phyloP scores from a whole-genome alignment of 2,113 vertebrate genomes.

The Toxotes chatareus region DNA sequence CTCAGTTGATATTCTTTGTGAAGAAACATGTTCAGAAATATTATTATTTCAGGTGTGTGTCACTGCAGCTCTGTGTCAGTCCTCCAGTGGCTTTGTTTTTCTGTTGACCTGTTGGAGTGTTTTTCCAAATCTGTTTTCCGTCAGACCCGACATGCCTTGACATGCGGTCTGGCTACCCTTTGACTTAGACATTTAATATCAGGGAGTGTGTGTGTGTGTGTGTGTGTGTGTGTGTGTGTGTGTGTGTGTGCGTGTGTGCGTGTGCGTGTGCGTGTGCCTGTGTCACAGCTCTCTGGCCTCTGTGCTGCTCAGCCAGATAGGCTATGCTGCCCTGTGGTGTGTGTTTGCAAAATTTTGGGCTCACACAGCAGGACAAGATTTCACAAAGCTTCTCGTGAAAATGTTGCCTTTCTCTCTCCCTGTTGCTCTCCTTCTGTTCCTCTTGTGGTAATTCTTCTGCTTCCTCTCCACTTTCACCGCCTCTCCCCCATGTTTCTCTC shows the following conservation, averaged over 20 bases:
- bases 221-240: constrained; percentile 30
- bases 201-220: constrained; percentile 24
- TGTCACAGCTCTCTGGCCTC: constrained; percentile 47
- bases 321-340: constrained; percentile 21
- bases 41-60: constrained; percentile 21
- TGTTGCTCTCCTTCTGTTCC: not conserved
- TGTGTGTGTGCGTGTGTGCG: constrained; percentile 29
- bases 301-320: constrained; percentile 31
- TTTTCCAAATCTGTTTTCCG: constrained; percentile 56
- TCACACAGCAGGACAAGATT: constrained; percentile 21
- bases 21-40: not conserved
- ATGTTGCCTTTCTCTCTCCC: not conserved
- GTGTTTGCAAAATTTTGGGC: constrained; percentile 58
- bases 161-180: constrained; percentile 61
- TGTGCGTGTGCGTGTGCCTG: constrained; percentile 28
- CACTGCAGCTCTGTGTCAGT: not conserved
- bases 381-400: constrained; percentile 3
- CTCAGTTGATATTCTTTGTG: not conserved
- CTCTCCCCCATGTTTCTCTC: not conserved
- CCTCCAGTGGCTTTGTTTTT: constrained; percentile 38
- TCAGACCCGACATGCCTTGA: constrained; percentile 51
- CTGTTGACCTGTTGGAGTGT: constrained; percentile 38
- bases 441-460: not conserved
- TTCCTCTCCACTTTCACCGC: not conserved
- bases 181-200: constrained; percentile 38